These are phyloP conservation scores for Saccopteryx bilineata DNA, from an alignment of 2,113 vertebrate species.

Conservation along the genomic window DNA sequence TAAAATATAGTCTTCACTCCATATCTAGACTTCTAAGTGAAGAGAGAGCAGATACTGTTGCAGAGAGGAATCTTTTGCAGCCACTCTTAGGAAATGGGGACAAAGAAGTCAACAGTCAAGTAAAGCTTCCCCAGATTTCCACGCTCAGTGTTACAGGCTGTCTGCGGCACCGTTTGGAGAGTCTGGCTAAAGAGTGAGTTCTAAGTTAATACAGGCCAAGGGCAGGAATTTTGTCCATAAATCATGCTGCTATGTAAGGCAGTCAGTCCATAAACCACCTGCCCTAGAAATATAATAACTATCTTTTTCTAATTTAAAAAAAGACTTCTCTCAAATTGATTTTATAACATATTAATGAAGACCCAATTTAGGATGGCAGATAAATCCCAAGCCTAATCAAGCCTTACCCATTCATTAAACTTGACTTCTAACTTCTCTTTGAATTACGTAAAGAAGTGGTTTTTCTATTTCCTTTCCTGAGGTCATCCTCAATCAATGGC, in stretches of 20 bases:
- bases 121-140: not conserved
- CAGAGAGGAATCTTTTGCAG: not conserved
- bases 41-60: not conserved
- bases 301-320: not conserved
- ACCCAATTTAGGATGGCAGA: not conserved
- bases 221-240: conserved; percentile 5
- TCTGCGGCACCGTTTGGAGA: not conserved
- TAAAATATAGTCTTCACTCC: not conserved
- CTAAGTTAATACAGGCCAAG: not conserved
- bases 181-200: conserved; percentile 1
- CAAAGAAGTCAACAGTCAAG: not conserved
- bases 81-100: not conserved
- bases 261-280: not conserved
- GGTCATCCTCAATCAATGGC: not conserved
- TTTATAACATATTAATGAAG: not conserved
- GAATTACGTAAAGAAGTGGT: not conserved
- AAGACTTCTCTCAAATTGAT: not conserved
- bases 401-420: not conserved
- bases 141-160: not conserved
- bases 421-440: not conserved
- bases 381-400: conserved; percentile 15
- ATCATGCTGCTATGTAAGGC: not conserved
- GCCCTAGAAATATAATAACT: not conserved
- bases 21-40: not conserved
- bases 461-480: not conserved